phyloP scores from a whole-genome alignment of 1,140 invertebrate genomes.

The Drosophila micromelanica region DNA sequence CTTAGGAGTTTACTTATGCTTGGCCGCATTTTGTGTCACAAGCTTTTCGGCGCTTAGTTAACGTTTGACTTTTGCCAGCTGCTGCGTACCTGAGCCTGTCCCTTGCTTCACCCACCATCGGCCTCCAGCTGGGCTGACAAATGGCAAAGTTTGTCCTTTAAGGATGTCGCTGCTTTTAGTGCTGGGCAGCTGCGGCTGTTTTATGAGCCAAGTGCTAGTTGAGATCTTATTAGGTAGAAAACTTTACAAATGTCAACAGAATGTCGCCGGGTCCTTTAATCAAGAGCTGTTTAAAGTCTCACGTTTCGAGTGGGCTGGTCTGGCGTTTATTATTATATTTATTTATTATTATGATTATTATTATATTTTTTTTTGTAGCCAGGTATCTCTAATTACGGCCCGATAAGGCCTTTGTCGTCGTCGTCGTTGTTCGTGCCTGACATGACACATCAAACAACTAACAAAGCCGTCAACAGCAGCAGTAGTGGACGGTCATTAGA shows the following conservation, averaged over 20 bases:
- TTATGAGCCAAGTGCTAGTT: slow-evolving; percentile 47
- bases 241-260: slow-evolving; percentile 78
- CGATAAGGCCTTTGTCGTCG: slow-evolving; percentile 49
- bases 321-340: too few relatives aligned
- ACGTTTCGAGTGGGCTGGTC: neutral
- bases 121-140: slow-evolving; percentile 26
- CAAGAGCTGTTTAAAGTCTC: slow-evolving; percentile 40
- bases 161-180: slow-evolving; percentile 26
- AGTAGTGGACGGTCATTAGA: slow-evolving; percentile 65
- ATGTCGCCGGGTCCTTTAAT: slow-evolving; percentile 71
- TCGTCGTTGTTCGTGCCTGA: slow-evolving; percentile 30
- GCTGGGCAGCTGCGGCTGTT: slow-evolving; percentile 42
- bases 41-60: slow-evolving; percentile 81
- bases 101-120: neutral
- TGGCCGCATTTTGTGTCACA: slow-evolving; percentile 73
- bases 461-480: slow-evolving; percentile 65
- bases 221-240: slow-evolving; percentile 57
- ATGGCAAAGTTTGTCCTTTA: slow-evolving; percentile 65
- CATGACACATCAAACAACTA: slow-evolving; percentile 68
- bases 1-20: slow-evolving; percentile 77
- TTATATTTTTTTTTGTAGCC: neutral
- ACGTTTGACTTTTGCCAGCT: slow-evolving; percentile 77
- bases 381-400: slow-evolving; percentile 66
- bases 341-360: too few relatives aligned
- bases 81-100: slow-evolving; percentile 22